Evolutionary conservation across 2,888 invertebrate genomes (phyloP), one percentile per base, ranked within the genome.

Genomic region (Lymantria monacha): DNA sequence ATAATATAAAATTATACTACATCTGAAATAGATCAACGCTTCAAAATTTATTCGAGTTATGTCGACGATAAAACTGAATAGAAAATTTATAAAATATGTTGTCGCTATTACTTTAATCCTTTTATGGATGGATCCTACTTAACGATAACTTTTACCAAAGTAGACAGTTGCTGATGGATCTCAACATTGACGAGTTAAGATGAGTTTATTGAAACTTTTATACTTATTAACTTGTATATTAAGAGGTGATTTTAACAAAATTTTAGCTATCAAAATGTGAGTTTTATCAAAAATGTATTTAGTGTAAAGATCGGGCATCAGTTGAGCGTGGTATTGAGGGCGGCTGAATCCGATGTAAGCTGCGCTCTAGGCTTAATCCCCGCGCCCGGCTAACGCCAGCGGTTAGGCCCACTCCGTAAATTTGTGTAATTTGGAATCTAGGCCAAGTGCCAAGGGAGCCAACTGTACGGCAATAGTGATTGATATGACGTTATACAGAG

Each of bases 401-500:
- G 80, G 85, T 80, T 83, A 85, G 87, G 85, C 87, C 79, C 79
- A 81, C 82, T 80, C 84, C 85, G 87, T 88, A 89, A 91, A 89
- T 89, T 90, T 86, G 87, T 87, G 86, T 91, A 88, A 90, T 89
- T 90, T 87, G 75, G 87, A 79, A 91, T 89, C 83, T 83, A 89
- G 90, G 90, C 87, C 89, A 88, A 89, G 87, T 88, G 87, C 89
- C 90, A 89, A 84, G 90, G 89, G 89, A 89, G 87, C 82, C 49
- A 53, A 46, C 61, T 83, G 75, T 79, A 75, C 79, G 79, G 84
- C 80, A 85, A 88, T 88, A 80, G 83, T 89, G 90, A 91, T 91
- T 89, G 88, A 90, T 91, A 88, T 86, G 85, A 87, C 77, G 82
- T 77, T 82, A 73, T 74, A 76, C 76, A 74, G 79, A 83, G 73